Base-by-base conservation (phyloP, 2,113 vertebrate species). In the Gasterosteus aculeatus region DNA sequence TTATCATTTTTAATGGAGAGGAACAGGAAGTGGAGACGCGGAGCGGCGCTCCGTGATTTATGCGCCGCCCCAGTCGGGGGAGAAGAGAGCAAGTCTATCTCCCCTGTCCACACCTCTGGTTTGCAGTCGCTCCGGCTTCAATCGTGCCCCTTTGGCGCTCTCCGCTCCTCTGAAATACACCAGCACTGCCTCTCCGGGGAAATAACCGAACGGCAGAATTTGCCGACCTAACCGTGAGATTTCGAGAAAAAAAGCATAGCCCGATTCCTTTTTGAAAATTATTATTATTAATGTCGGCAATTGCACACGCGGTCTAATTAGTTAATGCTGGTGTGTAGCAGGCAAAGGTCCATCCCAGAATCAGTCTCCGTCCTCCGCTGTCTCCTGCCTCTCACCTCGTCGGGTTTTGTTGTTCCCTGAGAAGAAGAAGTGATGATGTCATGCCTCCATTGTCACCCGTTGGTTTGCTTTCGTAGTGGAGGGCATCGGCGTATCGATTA, bases 341-440 rank as follows among this genome's bases (percentile, higher is more conserved):
- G 66, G 39, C n/a, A 39, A 69, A 68, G 58, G 41, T 33, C 33
- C 33, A 5, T 33, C 33, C 33, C 33, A 33, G 5, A 33, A 33
- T 33, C 33, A 33, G 46, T 19, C 56, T 69, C 29, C 53, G 67
- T 69, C 65, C 26, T 59, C 51, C 19, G 0, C 72, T 35, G 47
- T 54, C 31, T 54, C 53, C 58, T 69, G 64, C n/a, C 19, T 91
- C 90, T 91, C 89, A 69, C 64, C 93, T 92, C 90, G n/a, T 93
- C 90, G 92, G 93, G 91, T 65, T 88, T 80, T 85, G 84, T 86
- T 88, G 84, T 83, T 71, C 74, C 72, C 74, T 82, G 91, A 93
- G 95, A 96, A 95, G 22, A 96, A 95, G 26, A 93, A 91, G 94
- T 95, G 94, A 95, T 96, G 96, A 95, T 96, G 96, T 96, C 95